Evolutionary conservation across 30 jellyfish, hydroid and myxozoan genomes (phyloP), one percentile per base, ranked within the genome.

Genomic region (Rhopilema esculentum): DNA sequence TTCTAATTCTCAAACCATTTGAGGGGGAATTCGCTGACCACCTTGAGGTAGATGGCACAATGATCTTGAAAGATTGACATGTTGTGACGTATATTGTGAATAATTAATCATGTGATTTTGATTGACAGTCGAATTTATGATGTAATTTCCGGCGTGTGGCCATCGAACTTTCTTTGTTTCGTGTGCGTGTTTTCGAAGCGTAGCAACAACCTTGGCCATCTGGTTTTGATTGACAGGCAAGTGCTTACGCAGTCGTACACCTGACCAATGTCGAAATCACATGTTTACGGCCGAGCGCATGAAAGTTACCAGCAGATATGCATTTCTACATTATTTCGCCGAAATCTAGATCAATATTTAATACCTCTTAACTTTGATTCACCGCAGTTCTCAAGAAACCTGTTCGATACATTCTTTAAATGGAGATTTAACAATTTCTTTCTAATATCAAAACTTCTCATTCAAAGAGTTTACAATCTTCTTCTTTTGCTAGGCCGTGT

Each of bases 91-190:
- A 80, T 67, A 23, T 62, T 25, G 57, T 87, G 79, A 77, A 87
- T 87, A 66, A 76, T 87, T 87, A 52, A 87, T 65, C 80, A 68
- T 40, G 72, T 69, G 82, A 61, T 86, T 87, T 77, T 87, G 96
- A 87, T 87, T 87, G 96, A 87, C 96, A 87, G 86, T 48, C 68
- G 72, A 9, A n/a, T 69, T 18, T 32, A 52, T 76, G 85, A 71
- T 79, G 96, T 87, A 67, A 87, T 69, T 40, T 87, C 96, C 96
- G 96, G 96, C 78, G 64, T 63, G 87, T 85, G 93, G 82, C 76
- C 85, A 69, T 30, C 69, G 82, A 30, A 26, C 31, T 32, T 66
- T 80, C 30, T 57, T 80, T 80, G 90, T 80, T 66, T 66, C 63
- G 50, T 21, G 80, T 26, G 76, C 90, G 71, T 80, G 72, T 31